These are phyloP conservation scores for Macrocentrus cingulum DNA, from an alignment of 1,140 invertebrate genomes.

Conservation along the genomic window DNA sequence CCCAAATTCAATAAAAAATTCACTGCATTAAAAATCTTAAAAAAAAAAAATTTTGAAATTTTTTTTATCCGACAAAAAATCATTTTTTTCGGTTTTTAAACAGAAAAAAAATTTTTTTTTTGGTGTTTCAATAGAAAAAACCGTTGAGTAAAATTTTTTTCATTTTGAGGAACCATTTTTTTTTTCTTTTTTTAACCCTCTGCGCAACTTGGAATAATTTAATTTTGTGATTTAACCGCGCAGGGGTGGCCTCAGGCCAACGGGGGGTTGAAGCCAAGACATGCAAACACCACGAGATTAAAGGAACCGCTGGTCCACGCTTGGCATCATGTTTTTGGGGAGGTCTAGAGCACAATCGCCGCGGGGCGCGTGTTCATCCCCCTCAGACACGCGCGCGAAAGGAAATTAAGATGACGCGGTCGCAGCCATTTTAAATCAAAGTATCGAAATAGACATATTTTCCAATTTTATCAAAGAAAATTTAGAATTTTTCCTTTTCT, in stretches of 20 bases:
- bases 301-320: conserved; percentile 45
- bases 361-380: conserved; percentile 1
- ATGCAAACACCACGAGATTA: conserved; percentile 59
- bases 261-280: conserved; percentile 26
- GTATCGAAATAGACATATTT: background rate
- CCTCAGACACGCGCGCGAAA: conserved; percentile 17
- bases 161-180: no score
- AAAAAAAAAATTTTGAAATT: no score
- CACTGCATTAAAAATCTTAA: no score
- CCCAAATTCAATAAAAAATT: no score
- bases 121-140: no score
- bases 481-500: background rate
- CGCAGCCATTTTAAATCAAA: conserved; percentile 38
- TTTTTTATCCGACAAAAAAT: no score
- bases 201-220: conserved; percentile 42
- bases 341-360: conserved; percentile 9
- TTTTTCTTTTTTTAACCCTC: no score
- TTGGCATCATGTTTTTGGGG: conserved; percentile 16
- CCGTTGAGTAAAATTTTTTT: no score
- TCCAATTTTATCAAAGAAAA: no score
- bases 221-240: conserved; percentile 41
- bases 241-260: conserved; percentile 38
- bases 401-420: conserved; percentile 33
- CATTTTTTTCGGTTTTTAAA: no score
- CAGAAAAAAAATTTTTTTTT: no score